phyloP scores from a whole-genome alignment of 2,113 vertebrate genomes.

The Puma concolor region DNA sequence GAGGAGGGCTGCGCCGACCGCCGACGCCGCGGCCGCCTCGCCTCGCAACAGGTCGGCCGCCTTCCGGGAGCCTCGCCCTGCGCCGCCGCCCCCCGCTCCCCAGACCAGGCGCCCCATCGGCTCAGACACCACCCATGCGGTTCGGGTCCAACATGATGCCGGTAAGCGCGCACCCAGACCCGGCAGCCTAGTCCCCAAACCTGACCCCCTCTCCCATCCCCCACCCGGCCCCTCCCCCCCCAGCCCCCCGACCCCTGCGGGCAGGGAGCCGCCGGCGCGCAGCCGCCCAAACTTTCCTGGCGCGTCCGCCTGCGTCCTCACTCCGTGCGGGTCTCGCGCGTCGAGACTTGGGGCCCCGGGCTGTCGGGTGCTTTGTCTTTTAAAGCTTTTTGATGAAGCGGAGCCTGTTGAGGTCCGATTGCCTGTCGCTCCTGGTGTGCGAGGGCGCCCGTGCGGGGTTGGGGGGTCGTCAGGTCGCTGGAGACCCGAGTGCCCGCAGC shows the following conservation, averaged over 20 bases:
- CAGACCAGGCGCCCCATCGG: background rate
- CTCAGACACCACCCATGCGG: conserved; percentile 92
- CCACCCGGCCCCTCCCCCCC: background rate
- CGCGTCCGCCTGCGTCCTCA: background rate
- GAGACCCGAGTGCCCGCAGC: background rate
- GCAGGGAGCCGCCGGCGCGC: background rate
- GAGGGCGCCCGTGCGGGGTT: background rate
- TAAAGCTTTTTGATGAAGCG: background rate
- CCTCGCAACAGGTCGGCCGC: conserved; percentile 66
- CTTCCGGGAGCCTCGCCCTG: background rate
- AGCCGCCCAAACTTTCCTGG: background rate
- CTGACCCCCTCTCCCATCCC: background rate
- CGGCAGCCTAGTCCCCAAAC: background rate
- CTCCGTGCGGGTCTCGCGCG: background rate
- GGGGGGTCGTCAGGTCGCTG: background rate
- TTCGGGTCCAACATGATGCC: conserved; percentile 97
- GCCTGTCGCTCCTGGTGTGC: background rate
- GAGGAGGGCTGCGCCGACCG: background rate
- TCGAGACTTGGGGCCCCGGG: background rate
- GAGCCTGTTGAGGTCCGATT: background rate
- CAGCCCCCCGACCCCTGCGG: background rate
- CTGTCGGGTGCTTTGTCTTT: background rate
- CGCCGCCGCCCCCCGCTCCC: background rate
- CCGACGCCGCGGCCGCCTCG: background rate
- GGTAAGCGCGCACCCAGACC: conserved; percentile 89